Base-by-base conservation (phyloP, 2,113 vertebrate species). In the Origma solitaria region DNA sequence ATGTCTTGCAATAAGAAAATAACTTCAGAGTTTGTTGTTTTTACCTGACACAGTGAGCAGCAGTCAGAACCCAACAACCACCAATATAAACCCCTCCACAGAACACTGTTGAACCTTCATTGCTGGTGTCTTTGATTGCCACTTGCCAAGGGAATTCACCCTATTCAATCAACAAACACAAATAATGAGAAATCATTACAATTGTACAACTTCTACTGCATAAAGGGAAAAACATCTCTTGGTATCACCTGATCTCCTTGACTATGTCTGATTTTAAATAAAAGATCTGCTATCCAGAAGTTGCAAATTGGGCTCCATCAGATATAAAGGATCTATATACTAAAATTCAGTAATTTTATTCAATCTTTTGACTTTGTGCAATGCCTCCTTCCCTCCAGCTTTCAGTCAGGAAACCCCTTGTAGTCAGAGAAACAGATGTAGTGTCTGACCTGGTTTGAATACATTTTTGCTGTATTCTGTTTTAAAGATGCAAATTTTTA, bases 101-200 rank as follows among this genome's bases (percentile, higher is more conserved):
- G 96, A 97, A 97, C 33, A 99, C 78, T 50, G 35, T 90, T 75
- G 92, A 0, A 44, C 60, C 70, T 94, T 96, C 95, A 1, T 14
- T 86, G 2, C 15, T 17, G 4, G 37, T 83, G 2, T 99, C 98
- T 91, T 90, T 98, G 72, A 99, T 97, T 31, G 98, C 99, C 37
- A 99, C 87, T 97, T 99, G 99, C 99, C 99, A 99, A 57, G 99
- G 99, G 94, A 99, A 99, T 94, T 99, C 98, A 73, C 98, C 98
- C 99, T 99, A 76, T 53, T 94, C 22, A 30, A 84, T 79, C 64
- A 95, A 92, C 75, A 95, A 83, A 93, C n/a, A 92, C 38, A 56
- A 38, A 58, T 47, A 64, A 79, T 10, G 11, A 68, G 33, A 88
- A 77, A 25, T 54, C 37, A 45, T 66, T 18, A 58, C 14, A 50